Base-by-base conservation (phyloP, 2,797 vertebrate genomes). In the Pseudomugil gertrudae region DNA sequence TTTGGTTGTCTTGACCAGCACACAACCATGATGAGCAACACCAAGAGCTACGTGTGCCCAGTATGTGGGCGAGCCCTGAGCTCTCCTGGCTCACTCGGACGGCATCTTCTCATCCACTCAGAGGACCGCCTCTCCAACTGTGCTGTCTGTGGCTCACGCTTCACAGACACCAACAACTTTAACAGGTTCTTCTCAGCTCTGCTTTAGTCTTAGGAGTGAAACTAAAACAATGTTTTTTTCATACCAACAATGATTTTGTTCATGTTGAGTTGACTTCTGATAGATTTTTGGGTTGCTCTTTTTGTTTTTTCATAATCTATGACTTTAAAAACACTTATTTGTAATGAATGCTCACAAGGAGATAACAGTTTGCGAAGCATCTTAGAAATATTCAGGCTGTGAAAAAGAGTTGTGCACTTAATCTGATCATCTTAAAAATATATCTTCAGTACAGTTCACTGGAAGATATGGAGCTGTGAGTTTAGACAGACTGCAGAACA, bases 51-150 rank as follows among this genome's bases (percentile, higher is more conserved):
- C 65, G 84, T 98, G 91, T 99, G 98, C 89, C 97, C 97, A 0
- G 96, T 98, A 69, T 99, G 97, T 76, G 97, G 97, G 87, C 96
- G 97, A 78, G 96, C 96, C 72, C 96, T 99, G 82, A 97, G 97
- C 90, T 98, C 97, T 35, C 97, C 97, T 0, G 97, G 97, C 72
- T 99, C 98, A 9, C 90, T 99, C 24, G 97, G 97, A 56, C 95
- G 97, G 51, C 98, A 98, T 89, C 96, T 99, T 69, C 95, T 99
- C 80, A 98, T 98, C 90, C 97, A 99, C 91, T 98, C 97, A 0
- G 96, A 98, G 86, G 96, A 98, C 92, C 97, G 97, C 80, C 93
- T 97, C 69, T 98, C 97, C 83, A 98, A 99, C 93, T 99, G 98
- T 66, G 97, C 97, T 2, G 97, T 99, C 68, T 99, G 97, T 54